Evolutionary conservation across 2,888 invertebrate species (phyloP), one percentile per base, ranked within the genome.

Genomic region (Andrena trimmerana): DNA sequence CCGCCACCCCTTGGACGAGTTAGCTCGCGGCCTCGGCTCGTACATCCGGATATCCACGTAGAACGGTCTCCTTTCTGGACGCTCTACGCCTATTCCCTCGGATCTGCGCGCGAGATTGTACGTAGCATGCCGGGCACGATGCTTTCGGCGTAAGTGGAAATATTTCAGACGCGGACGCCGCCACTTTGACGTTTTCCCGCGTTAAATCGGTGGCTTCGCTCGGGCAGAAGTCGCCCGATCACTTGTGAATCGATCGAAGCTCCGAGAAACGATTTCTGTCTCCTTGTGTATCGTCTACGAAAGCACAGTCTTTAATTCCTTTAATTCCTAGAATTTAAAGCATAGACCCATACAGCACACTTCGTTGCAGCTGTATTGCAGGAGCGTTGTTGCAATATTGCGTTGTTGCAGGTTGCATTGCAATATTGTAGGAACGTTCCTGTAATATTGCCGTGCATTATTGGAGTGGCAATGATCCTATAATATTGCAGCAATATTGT

Each of bases 71-170:
- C 79, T 79, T 82, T 77, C 79, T 42, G 50, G 57, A 77, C 33
- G 20, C 60, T 48, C 48, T 67, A 48, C 68, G 71, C 57, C 77
- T 74, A 81, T 52, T 3, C 67, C 62, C 13, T 5, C 20, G 60
- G 52, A 52, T 68, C 54, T 48, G 59, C 59, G 33, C 42, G 27
- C 2, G 59, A 27, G 2, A 31, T 27, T n/a, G 20, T 42, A 20
- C 36, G 52, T 59, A 57, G 81, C 86, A 90, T 90, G 89, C 90
- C 72, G 52, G 60, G 86, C 90, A 91, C 90, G 90, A 87, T 81
- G 85, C 86, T 88, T 84, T 89, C 76, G 73, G 75, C 82, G 81
- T 84, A 86, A 85, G 84, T 82, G 85, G 84, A 87, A 90, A 87
- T 90, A 89, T 88, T 87, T 89, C 78, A 84, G 69, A 54, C 52